These are phyloP conservation scores for Metaphire vulgaris DNA, from an alignment of 1,140 invertebrate species.

Conservation along the genomic window DNA sequence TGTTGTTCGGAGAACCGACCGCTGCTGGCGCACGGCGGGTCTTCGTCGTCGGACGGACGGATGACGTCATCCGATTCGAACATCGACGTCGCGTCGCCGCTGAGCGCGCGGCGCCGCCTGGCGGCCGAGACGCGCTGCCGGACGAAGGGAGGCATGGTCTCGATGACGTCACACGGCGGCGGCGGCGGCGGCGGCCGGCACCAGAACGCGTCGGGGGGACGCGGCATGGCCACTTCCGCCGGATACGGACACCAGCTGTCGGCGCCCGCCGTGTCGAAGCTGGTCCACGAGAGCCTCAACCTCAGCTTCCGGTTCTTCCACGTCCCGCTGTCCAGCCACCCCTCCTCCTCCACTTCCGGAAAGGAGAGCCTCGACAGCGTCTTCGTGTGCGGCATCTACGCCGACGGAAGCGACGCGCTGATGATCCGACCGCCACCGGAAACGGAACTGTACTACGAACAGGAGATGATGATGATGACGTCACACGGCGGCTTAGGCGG, in stretches of 20 bases:
- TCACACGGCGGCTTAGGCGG: no score
- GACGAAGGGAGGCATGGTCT: neutral
- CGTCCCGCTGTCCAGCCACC: neutral
- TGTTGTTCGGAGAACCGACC: neutral
- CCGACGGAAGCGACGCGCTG: neutral
- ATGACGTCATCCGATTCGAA: constrained; percentile 2
- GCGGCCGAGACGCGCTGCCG: neutral
- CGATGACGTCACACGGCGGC: no score
- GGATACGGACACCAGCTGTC: neutral
- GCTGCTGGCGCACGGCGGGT: neutral
- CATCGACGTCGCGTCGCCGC: neutral
- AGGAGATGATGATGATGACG: neutral
- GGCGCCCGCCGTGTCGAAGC: neutral
- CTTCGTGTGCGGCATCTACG: neutral
- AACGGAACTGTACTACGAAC: neutral
- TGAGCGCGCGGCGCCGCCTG: neutral
- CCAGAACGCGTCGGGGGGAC: neutral
- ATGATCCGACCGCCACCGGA: neutral
- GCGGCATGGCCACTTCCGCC: no score
- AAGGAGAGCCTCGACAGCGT: neutral
- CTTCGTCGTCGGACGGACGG: neutral
- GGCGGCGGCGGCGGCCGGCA: neutral
- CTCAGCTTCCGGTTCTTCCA: neutral
- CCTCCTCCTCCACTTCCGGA: neutral
- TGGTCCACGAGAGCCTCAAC: neutral